Conservation (phyloP, 2,888 invertebrate species). For the Aporophyla nigra region DNA sequence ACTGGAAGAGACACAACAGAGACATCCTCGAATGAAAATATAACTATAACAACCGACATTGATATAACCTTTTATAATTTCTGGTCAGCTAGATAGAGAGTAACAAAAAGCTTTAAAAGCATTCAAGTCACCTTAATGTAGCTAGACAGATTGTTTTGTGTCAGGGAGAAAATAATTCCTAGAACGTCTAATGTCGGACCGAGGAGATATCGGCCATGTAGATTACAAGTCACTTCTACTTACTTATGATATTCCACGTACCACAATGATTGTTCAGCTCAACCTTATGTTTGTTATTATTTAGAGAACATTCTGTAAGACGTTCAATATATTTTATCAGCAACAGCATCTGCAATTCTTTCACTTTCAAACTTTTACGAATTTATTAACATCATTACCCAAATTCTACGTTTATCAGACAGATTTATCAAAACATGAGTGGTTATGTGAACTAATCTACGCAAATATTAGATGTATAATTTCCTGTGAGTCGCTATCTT, state of each 20-base stretch:
- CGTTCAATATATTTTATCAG: constrained; percentile 3
- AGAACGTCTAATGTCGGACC: constrained; percentile 21
- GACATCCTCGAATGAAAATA: constrained; percentile 4
- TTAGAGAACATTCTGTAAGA: constrained; percentile 7
- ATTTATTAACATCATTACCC: constrained; percentile 32
- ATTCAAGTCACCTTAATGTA: constrained; percentile 26
- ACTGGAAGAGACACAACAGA: not conserved
- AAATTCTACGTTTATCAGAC: constrained; percentile 4
- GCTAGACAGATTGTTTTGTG: constrained; percentile 31
- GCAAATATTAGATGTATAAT: constrained; percentile 45
- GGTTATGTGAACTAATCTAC: constrained; percentile 36
- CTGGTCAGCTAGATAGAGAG: not conserved
- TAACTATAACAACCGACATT: not conserved
- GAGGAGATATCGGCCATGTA: constrained; percentile 32
- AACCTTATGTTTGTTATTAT: constrained; percentile 7
- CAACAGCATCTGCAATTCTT: constrained; percentile 19
- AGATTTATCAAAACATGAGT: constrained; percentile 24
- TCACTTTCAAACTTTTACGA: constrained; percentile 9
- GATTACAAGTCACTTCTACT: constrained; percentile 25
- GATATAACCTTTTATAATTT: constrained; percentile 22
- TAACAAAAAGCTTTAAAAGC: constrained; percentile 23
- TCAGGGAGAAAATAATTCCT: constrained; percentile 38
- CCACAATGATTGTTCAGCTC: not conserved
- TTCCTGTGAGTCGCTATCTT: constrained; percentile 45
- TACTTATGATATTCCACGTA: not conserved